Conservation (phyloP, 1,140 invertebrate species). For the Lordiphosa clarofinis region DNA sequence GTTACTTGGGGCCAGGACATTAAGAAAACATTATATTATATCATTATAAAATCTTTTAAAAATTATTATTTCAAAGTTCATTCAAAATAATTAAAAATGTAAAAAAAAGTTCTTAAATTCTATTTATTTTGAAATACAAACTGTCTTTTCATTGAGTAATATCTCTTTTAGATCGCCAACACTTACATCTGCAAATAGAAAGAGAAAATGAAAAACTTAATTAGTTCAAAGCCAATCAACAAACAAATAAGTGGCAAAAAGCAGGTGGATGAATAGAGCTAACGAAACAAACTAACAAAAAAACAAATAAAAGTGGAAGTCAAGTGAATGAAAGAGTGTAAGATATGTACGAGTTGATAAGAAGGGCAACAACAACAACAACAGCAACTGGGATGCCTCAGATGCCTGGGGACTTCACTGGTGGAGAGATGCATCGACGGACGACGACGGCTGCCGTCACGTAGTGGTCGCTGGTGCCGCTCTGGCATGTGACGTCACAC, state of each 20-base stretch:
- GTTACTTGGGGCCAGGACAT: too few relatives aligned
- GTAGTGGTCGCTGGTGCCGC: slow-evolving; percentile 43
- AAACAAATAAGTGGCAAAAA: slow-evolving; percentile 19
- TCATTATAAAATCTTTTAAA: too few relatives aligned
- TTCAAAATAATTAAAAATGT: too few relatives aligned
- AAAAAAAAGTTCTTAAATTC: too few relatives aligned
- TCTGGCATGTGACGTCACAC: slow-evolving; percentile 69
- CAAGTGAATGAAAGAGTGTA: slow-evolving; percentile 28
- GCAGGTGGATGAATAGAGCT: slow-evolving; percentile 12
- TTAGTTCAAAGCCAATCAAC: slow-evolving; percentile 65
- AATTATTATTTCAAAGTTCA: too few relatives aligned
- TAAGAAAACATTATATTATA: too few relatives aligned
- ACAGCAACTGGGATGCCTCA: slow-evolving; percentile 21
- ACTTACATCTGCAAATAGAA: slow-evolving; percentile 73
- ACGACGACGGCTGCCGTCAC: slow-evolving; percentile 46
- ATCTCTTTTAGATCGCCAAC: slow-evolving; percentile 14
- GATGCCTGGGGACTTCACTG: slow-evolving; percentile 6
- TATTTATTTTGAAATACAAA: too few relatives aligned
- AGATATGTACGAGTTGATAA: slow-evolving; percentile 15
- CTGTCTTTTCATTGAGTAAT: background rate
- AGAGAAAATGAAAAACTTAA: slow-evolving; percentile 60
- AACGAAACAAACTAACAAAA: slow-evolving; percentile 9
- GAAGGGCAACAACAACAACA: slow-evolving; percentile 2
- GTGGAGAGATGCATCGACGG: background rate
- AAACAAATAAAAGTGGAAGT: slow-evolving; percentile 48